These are phyloP conservation scores for Dallia pectoralis DNA, from an alignment of 2,797 vertebrate species.

Conservation along the genomic window DNA sequence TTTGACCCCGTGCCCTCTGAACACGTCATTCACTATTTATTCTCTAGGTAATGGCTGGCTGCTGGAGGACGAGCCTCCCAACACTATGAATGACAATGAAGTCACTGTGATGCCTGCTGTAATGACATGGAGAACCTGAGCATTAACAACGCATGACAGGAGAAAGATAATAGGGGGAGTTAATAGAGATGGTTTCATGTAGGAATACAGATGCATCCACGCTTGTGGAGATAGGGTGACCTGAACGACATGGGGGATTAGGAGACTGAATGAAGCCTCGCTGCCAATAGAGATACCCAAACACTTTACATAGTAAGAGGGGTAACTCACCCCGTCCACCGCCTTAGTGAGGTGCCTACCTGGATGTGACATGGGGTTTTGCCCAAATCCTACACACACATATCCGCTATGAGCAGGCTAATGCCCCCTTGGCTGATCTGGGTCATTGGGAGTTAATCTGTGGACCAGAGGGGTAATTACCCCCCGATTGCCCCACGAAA, in stretches of 20 bases:
- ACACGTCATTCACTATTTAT: slow-evolving; percentile 12
- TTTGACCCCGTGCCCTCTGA: slow-evolving; percentile 27
- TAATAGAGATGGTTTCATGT: slow-evolving; percentile 50
- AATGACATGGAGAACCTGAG: slow-evolving; percentile 37
- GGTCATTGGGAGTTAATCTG: too few species aligned
- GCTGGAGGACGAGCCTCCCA: slow-evolving; percentile 12
- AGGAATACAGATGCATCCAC: slow-evolving; percentile 11
- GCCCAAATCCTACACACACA: too few species aligned
- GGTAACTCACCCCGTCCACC: too few species aligned
- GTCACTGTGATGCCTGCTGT: slow-evolving; percentile 30
- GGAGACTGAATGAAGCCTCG: slow-evolving; percentile 38
- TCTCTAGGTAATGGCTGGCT: slow-evolving; percentile 15
- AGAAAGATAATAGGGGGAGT: slow-evolving; percentile 55
- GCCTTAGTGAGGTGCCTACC: too few species aligned
- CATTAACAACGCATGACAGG: slow-evolving; percentile 39
- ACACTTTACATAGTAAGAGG: too few species aligned
- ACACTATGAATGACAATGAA: slow-evolving; percentile 33
- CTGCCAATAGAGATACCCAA: too few species aligned
- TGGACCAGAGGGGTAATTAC: too few species aligned
- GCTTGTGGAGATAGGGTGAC: neutral
- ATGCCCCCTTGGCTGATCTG: too few species aligned
- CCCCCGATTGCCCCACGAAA: too few species aligned
- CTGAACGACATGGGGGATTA: slow-evolving; percentile 40
- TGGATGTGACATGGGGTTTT: too few species aligned
- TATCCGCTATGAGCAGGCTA: too few species aligned